A percentile compares a stretch with the other conserved stretches of the same genome.
phyloP scores from a whole-genome alignment of 2,797 vertebrate species.

The Hyperoplus lanceolatus region DNA sequence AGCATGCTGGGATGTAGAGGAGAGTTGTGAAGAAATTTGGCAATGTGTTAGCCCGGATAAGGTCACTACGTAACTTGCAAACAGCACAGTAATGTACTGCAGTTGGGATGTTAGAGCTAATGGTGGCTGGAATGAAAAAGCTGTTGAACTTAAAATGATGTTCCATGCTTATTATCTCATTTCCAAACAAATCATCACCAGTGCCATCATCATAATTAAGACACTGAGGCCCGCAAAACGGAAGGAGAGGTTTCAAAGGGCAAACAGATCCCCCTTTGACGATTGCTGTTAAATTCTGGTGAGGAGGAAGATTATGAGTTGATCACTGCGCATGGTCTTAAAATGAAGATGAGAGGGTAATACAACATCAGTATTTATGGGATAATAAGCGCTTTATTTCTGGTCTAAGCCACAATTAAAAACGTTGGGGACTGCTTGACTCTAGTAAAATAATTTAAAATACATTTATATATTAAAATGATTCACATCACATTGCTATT shows the following conservation, averaged over 20 bases:
- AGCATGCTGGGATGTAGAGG: slow-evolving; percentile 61
- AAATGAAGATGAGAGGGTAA: slow-evolving; percentile 28
- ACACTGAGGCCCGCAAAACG: slow-evolving; percentile 10
- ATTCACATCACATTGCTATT: slow-evolving; percentile 17
- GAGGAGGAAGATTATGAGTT: slow-evolving; percentile 32
- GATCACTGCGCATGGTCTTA: slow-evolving; percentile 46
- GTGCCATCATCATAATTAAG: slow-evolving; percentile 45
- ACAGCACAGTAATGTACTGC: slow-evolving; percentile 73
- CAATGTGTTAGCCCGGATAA: slow-evolving; percentile 82
- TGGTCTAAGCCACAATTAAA: slow-evolving; percentile 28
- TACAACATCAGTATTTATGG: slow-evolving; percentile 43
- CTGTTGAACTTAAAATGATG: slow-evolving; percentile 50
- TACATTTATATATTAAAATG: slow-evolving; percentile 5
- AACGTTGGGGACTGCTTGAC: slow-evolving; percentile 28
- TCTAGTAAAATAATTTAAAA: slow-evolving; percentile 15
- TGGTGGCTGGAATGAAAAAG: slow-evolving; percentile 40
- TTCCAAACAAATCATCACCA: slow-evolving; percentile 56
- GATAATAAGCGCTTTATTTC: slow-evolving; percentile 14
- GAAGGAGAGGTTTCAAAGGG: slow-evolving; percentile 35
- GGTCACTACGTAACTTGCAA: slow-evolving; percentile 76
- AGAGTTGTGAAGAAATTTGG: slow-evolving; percentile 69
- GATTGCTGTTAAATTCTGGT: slow-evolving; percentile 20
- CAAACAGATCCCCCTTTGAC: slow-evolving; percentile 20
- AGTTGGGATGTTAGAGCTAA: slow-evolving; percentile 48
- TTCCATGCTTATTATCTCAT: slow-evolving; percentile 51